Conservation (phyloP, 2,797 vertebrate genomes). For the Chiloscyllium punctatum region DNA sequence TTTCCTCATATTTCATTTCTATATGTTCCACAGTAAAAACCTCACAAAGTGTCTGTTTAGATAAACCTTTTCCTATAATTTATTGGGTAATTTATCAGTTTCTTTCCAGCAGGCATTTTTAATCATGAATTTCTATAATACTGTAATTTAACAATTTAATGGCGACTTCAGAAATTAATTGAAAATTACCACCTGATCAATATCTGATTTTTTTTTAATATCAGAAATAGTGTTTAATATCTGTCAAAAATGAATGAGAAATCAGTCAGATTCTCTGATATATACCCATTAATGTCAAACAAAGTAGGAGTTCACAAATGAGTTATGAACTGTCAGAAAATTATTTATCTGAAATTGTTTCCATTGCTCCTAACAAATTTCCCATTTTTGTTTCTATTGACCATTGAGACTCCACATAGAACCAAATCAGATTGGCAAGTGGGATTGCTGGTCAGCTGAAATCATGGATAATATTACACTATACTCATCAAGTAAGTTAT, state of each 20-base stretch:
- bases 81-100: background rate
- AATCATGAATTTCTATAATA: background rate
- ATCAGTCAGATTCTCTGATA: background rate
- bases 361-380: background rate
- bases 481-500: background rate
- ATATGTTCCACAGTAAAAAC: background rate
- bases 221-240: background rate
- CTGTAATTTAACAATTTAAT: background rate
- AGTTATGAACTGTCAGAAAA: background rate
- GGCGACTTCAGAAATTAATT: slow-evolving; percentile 14
- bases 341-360: background rate
- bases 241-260: background rate
- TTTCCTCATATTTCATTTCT: background rate
- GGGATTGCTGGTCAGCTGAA: background rate
- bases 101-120: background rate
- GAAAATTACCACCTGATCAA: background rate
- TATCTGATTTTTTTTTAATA: background rate
- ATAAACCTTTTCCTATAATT: background rate
- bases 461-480: background rate
- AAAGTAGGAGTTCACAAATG: background rate
- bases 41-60: background rate
- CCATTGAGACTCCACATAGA: background rate
- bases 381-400: slow-evolving; percentile 10
- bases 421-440: background rate
- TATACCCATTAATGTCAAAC: background rate